Percentiles rank a stretch among this genome's conserved stretches.
Conservation (phyloP, 2,797 vertebrate species). For the Spea hammondii region DNA sequence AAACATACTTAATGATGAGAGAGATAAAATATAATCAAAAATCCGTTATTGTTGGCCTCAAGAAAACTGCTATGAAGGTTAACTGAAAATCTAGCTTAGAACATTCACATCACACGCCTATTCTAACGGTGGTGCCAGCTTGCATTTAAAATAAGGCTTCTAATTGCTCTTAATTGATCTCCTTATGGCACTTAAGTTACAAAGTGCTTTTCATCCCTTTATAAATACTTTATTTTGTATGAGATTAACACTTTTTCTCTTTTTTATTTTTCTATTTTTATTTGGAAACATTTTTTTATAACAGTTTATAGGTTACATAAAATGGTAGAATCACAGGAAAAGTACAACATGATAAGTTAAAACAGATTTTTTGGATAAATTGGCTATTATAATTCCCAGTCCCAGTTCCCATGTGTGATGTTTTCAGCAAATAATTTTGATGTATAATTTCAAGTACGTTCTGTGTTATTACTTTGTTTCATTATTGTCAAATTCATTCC, state of each 20-base stretch:
- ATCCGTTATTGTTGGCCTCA: conserved; percentile 32
- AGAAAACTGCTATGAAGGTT: conserved; percentile 29
- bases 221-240: conserved; percentile 57
- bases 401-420: too few relatives aligned
- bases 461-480: too few relatives aligned
- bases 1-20: conserved; percentile 25
- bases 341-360: too few relatives aligned
- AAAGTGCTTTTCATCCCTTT: conserved; percentile 53
- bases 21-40: conserved; percentile 38
- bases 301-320: too few relatives aligned
- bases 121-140: not conserved
- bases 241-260: conserved; percentile 53
- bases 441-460: too few relatives aligned
- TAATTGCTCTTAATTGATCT: conserved; percentile 29
- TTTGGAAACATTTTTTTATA: not conserved
- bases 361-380: too few relatives aligned
- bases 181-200: conserved; percentile 17
- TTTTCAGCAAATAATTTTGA: too few relatives aligned
- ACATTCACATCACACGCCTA: not conserved
- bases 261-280: not conserved
- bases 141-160: conserved; percentile 2
- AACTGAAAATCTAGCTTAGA: conserved; percentile 35
- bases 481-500: too few relatives aligned
- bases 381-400: too few relatives aligned
- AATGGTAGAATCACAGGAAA: too few relatives aligned